Evolutionary conservation across 2,797 vertebrate species (phyloP).

Genomic region (Sitta carolinensis): DNA sequence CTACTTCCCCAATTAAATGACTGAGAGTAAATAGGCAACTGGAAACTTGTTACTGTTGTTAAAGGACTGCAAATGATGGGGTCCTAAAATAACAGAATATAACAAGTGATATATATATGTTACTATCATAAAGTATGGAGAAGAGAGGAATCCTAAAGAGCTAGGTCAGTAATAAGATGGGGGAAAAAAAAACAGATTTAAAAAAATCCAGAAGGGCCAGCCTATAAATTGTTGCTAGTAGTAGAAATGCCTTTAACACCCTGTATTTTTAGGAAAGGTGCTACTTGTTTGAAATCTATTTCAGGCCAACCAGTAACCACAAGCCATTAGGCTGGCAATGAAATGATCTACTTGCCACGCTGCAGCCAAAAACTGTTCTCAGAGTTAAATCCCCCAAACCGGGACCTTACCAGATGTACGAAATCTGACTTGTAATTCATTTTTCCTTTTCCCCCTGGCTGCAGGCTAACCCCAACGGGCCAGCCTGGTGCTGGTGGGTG

Average conservation of each 20-base stretch:
- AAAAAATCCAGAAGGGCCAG: not conserved
- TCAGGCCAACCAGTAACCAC: not conserved
- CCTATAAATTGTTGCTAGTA: not conserved
- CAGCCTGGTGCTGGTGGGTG: conserved; percentile 86
- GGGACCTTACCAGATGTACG: not conserved
- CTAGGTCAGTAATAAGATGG: not conserved
- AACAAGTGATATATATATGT: not conserved
- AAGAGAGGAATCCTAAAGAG: not conserved
- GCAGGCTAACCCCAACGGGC: conserved; percentile 80
- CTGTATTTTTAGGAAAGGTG: not conserved
- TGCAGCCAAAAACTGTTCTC: not conserved
- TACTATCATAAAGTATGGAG: not conserved
- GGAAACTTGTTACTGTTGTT: not conserved
- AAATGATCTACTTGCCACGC: not conserved
- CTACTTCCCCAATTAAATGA: not conserved
- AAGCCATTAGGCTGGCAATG: not conserved
- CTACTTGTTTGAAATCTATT: not conserved
- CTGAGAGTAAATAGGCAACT: not conserved
- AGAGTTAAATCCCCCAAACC: not conserved
- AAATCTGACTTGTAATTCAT: not conserved
- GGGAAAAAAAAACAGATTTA: not conserved
- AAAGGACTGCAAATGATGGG: not conserved
- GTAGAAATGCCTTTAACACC: not conserved
- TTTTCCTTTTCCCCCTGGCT: not conserved
- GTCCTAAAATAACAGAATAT: not conserved